Evolutionary conservation across 2,797 vertebrate species (phyloP), one percentile per base, ranked within the genome.

Genomic region (Tympanoctomys barrerae): DNA sequence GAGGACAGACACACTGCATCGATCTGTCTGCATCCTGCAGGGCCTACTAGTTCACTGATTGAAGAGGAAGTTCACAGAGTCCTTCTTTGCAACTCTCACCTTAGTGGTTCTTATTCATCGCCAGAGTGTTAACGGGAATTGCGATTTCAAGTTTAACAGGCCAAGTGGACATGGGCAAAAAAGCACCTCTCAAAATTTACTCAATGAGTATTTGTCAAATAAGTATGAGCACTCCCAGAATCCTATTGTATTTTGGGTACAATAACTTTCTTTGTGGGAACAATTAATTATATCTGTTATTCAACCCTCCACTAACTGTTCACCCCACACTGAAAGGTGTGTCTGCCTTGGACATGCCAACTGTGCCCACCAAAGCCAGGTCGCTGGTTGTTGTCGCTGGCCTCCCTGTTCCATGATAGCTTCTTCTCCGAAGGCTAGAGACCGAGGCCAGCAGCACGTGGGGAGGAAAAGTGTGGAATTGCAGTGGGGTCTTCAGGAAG

Each of bases 391-490:
- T 18, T 61, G 52, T 57, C 31, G 39, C 24, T 66, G 5, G 46
- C 8, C n/a, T n/a, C 52, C 71, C 46, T 73, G 33, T 77, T 90
- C 82, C 46, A n/a, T 33, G 70, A n/a, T 2, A 46, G 89, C 11
- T 62, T 89, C 62, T 61, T 62, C 11, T 87, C 71, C 90, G 46
- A 84, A 87, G 64, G 24, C 46, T 39, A 88, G 49, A 95, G 11
- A 64, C 13, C 11, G 24, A 83, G 13, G 7, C 24, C 31, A 81
- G 93, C 13, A 26, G 5, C 13, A 68, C 84, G 1, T 2, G 8
- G 2, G 1, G 13, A 7, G 49, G 36, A 11, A 75, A 1, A 77
- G 52, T 49, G 0, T 64, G 14, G 28, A 75, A 87, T 2, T 33
- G 46, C 79, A 57, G 4, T 46, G 18, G 52, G 12, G 24, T 66